Evolutionary conservation across 2,888 invertebrate species (phyloP).

Genomic region (Lingula anatina): DNA sequence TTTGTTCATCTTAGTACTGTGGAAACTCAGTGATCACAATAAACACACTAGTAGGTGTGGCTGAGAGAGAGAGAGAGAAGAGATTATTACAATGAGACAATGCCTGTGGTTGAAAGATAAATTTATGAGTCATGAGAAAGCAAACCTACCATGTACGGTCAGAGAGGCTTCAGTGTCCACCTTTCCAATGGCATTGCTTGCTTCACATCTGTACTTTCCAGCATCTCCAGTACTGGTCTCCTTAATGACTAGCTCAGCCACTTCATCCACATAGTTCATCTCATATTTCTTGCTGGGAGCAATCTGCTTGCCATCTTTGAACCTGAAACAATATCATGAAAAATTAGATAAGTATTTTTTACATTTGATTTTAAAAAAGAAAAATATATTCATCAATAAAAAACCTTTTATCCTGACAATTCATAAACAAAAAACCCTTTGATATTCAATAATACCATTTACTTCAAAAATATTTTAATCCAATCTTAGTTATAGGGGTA

Average conservation of each 20-base stretch:
- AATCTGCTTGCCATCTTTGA: constrained; percentile 30
- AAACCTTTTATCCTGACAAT: not conserved
- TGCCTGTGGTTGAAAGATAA: no score
- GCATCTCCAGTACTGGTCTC: constrained; percentile 56
- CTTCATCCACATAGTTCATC: constrained; percentile 10
- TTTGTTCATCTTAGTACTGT: no score
- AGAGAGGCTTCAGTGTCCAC: constrained; percentile 16
- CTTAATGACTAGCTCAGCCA: constrained; percentile 64
- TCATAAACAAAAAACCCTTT: not conserved
- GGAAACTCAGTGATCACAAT: no score
- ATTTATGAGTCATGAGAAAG: no score
- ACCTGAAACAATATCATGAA: constrained; percentile 19
- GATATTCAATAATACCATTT: not conserved
- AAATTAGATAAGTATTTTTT: no score
- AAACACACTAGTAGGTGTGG: no score
- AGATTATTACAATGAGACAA: no score
- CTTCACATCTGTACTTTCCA: constrained; percentile 23
- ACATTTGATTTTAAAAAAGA: not conserved
- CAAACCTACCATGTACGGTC: constrained; percentile 16
- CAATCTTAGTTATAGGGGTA: no score
- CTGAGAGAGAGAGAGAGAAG: no score
- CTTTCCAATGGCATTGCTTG: constrained; percentile 16
- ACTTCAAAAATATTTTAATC: not conserved
- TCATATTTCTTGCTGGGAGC: constrained; percentile 9
- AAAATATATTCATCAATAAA: not conserved